These are phyloP conservation scores for Columba livia DNA, from an alignment of 2,113 vertebrate species.

Conservation along the genomic window DNA sequence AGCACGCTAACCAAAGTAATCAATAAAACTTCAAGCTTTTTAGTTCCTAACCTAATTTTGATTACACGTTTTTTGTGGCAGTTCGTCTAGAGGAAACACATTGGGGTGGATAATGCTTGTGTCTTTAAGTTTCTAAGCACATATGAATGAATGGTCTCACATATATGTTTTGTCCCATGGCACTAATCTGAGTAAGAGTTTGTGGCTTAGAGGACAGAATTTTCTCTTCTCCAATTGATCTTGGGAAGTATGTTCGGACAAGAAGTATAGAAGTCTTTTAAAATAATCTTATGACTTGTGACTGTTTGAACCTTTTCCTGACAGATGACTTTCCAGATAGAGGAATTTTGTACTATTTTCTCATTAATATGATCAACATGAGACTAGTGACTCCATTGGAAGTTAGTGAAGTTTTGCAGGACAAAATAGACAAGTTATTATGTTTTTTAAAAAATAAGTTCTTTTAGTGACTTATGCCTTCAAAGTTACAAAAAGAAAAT, in stretches of 20 bases:
- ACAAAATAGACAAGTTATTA: not conserved
- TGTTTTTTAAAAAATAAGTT: not conserved
- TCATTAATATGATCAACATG: not conserved
- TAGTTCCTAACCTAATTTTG: not conserved
- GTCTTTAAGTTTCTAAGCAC: not conserved
- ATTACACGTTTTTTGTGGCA: not conserved
- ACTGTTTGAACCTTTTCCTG: not conserved
- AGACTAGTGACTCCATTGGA: not conserved
- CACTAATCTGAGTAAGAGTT: not conserved
- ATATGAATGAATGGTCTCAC: not conserved
- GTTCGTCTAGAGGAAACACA: not conserved
- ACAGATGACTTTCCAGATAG: not conserved
- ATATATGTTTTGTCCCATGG: not conserved
- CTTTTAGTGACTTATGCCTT: not conserved
- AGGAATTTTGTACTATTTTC: not conserved
- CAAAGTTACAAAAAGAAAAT: not conserved
- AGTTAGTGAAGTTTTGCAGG: not conserved
- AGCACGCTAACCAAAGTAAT: not conserved
- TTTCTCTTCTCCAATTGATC: not conserved
- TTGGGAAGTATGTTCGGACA: not conserved
- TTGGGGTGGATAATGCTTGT: not conserved
- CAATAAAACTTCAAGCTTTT: not conserved
- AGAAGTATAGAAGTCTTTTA: not conserved
- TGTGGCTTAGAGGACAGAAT: not conserved
- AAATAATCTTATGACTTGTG: not conserved